Base-by-base conservation (phyloP, 2,797 vertebrate genomes). In the Aphelocoma californica region DNA sequence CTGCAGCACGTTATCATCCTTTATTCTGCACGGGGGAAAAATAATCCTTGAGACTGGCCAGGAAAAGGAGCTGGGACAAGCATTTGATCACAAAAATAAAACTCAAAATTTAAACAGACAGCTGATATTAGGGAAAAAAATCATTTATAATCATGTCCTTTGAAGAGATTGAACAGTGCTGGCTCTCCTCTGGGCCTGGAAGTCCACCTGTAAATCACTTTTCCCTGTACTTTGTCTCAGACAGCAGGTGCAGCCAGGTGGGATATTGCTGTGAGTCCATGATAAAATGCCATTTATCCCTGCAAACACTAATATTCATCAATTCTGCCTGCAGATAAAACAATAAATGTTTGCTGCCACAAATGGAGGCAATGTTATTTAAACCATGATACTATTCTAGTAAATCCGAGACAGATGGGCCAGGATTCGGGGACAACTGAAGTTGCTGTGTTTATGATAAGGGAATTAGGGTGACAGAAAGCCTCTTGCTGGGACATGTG, bases 381-480 rank as follows among this genome's bases (percentile, higher is more conserved):
- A 96, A 97, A 96, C 80, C 69, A 16, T 3, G 58, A 61, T 65
- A 66, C 86, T 95, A 57, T 69, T 95, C 77, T n/a, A 70, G 88
- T 81, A 92, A 94, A 95, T 72, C 74, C 25, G 4, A 94, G 82
- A 81, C 58, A 97, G 96, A 96, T 58, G 89, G 90, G 69, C 54
- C 95, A 88, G 93, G 89, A 87, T 86, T 90, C 12, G 1, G 90
- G 66, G 64, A 93, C 78, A 90, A 96, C 48, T 88, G 88, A 50
- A 96, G 85, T 96, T 90, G 82, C 64, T 86, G 70, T 83, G 54
- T 79, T 97, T 91, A 84, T 57, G 71, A 83, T 84, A 96, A 96
- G 74, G 71, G 92, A 91, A 96, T 96, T 83, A 96, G 77, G 73
- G 61, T 40, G 36, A 57, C 83, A 88, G 86, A 95, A 94, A 91